Percentiles rank a stretch among this genome's conserved stretches.
phyloP scores from a whole-genome alignment of 2,888 invertebrate genomes.

The Elysia crispata region DNA sequence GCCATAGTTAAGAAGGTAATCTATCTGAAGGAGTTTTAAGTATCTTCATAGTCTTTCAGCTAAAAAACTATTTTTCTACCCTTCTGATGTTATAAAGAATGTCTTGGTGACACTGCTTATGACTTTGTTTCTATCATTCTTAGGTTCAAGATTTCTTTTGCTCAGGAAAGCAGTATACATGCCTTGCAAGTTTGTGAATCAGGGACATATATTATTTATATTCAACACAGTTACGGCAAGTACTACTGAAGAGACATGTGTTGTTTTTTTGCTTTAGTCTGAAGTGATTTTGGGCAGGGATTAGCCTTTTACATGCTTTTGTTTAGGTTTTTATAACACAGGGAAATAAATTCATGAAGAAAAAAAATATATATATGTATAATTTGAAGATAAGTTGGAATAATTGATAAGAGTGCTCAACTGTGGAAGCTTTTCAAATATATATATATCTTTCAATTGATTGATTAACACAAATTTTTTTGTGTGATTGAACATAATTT shows the following conservation, averaged over 20 bases:
- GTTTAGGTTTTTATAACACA: background rate
- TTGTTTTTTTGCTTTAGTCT: no score
- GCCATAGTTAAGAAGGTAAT: no score
- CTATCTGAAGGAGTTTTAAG: no score
- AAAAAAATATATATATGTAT: background rate
- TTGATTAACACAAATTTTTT: no score
- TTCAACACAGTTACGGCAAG: conserved; percentile 35
- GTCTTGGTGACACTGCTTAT: background rate
- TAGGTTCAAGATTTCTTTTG: conserved; percentile 35
- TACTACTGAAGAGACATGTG: background rate
- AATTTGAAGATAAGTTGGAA: no score
- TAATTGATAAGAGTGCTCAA: no score
- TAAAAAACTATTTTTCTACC: no score
- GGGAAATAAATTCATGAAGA: background rate
- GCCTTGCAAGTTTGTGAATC: conserved; percentile 34
- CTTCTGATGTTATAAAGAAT: no score
- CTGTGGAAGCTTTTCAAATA: no score
- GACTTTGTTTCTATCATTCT: background rate
- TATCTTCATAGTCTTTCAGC: no score
- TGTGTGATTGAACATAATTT: no score
- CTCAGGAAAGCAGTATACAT: conserved; percentile 34
- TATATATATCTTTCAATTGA: no score
- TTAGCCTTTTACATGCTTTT: background rate
- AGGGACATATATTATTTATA: conserved; percentile 17
- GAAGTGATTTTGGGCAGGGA: background rate